phyloP scores from a whole-genome alignment of 2,888 invertebrate genomes.

The Pseudococcus longispinus region DNA sequence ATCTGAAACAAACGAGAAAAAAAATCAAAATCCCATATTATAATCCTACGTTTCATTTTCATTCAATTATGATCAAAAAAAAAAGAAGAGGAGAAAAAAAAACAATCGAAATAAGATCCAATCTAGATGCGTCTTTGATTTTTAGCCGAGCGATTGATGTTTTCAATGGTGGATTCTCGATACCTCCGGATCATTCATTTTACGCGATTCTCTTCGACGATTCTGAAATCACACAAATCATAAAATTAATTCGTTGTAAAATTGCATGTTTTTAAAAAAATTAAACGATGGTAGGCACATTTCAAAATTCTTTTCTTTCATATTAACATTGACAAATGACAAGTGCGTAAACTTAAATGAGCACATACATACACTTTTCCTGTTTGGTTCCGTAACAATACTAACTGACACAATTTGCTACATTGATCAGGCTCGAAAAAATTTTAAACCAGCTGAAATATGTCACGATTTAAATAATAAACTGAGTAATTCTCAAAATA shows the following conservation, averaged over 20 bases:
- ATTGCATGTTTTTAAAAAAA: background rate
- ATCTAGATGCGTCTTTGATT: constrained; percentile 37
- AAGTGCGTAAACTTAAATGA: background rate
- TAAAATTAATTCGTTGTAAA: background rate
- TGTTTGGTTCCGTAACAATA: constrained; percentile 8
- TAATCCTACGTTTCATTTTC: background rate
- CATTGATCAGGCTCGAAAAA: constrained; percentile 36
- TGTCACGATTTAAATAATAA: constrained; percentile 30
- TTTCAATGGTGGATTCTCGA: background rate
- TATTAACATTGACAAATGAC: background rate
- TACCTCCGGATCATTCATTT: too few species aligned
- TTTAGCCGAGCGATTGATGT: background rate
- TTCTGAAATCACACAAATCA: constrained; percentile 1
- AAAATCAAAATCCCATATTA: background rate
- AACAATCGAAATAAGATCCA: constrained; percentile 2
- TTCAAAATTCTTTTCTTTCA: background rate
- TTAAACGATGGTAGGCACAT: background rate
- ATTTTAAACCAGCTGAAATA: constrained; percentile 39
- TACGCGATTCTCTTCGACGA: background rate
- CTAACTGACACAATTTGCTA: constrained; percentile 34
- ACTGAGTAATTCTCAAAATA: constrained; percentile 7
- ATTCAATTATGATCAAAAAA: background rate
- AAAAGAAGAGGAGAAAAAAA: background rate
- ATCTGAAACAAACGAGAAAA: constrained; percentile 11
- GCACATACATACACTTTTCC: constrained; percentile 22